Evolutionary conservation across 2,888 invertebrate genomes (phyloP).

Genomic region (Isoperla grammatica): DNA sequence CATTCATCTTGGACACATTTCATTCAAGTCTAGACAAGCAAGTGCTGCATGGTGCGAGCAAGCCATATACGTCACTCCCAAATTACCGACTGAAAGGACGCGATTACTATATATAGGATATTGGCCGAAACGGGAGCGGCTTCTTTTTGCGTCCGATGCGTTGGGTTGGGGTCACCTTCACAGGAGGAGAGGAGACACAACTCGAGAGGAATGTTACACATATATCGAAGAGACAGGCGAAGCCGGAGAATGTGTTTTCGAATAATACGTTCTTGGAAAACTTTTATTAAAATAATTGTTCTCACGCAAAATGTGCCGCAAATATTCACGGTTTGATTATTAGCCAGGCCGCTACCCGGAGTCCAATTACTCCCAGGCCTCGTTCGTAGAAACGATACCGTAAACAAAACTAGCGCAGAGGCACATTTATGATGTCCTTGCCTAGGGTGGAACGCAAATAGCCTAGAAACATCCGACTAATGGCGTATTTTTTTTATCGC

Average conservation of each 20-base stretch:
- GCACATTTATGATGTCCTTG: background rate
- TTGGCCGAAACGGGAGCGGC: too few relatives aligned
- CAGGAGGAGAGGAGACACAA: background rate
- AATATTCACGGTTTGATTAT: background rate
- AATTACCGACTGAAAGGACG: too few relatives aligned
- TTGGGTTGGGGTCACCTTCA: conserved; percentile 9
- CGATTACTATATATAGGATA: too few relatives aligned
- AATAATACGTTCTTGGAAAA: background rate
- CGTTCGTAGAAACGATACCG: background rate
- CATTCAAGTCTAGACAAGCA: too few relatives aligned
- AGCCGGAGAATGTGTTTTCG: background rate
- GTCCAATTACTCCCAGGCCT: background rate
- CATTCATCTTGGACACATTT: too few relatives aligned
- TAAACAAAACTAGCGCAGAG: too few relatives aligned
- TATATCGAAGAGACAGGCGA: background rate
- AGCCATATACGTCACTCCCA: too few relatives aligned
- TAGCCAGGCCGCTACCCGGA: background rate
- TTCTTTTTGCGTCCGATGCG: too few relatives aligned
- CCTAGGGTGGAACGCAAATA: background rate
- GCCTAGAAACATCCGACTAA: too few relatives aligned
- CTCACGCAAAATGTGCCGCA: conserved; percentile 3
- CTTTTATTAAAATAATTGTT: conserved; percentile 5
- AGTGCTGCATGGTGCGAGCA: too few relatives aligned
- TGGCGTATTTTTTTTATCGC: too few relatives aligned
- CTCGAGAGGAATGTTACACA: background rate